Percentiles rank a stretch among this genome's conserved stretches.
Conservation (phyloP, 2,797 vertebrate genomes). For the Nyctibius grandis region DNA sequence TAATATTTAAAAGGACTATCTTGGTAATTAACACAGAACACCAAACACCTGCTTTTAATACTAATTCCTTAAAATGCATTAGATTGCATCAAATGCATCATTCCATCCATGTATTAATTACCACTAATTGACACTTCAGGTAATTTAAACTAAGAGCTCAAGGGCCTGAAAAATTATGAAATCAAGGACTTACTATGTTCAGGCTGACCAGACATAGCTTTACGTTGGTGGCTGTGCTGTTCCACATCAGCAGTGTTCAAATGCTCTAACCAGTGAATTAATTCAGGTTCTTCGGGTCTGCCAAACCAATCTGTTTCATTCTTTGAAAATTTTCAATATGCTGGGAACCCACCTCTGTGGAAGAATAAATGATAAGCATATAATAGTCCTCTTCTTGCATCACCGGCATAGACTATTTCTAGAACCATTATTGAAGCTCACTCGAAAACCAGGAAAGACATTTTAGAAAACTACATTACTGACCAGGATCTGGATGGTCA, state of each 20-base stretch:
- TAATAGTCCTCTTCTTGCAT: background rate
- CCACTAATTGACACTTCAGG: background rate
- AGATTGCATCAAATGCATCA: background rate
- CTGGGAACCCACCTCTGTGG: background rate
- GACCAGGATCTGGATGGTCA: background rate
- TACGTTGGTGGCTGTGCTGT: background rate
- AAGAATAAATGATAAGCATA: background rate
- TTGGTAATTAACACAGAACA: background rate
- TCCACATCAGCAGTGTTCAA: background rate
- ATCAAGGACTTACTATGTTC: background rate
- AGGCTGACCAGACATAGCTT: background rate
- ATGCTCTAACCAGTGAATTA: background rate
- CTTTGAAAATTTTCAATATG: background rate
- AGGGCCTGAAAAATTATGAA: background rate
- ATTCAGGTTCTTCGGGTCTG: background rate
- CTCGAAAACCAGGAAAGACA: background rate
- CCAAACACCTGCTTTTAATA: background rate
- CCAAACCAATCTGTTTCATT: background rate
- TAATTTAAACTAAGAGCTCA: constrained; percentile 2
- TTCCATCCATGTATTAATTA: background rate
- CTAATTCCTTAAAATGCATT: background rate
- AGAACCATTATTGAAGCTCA: background rate
- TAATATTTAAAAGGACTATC: background rate
- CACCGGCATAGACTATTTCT: background rate
- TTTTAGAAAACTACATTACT: constrained; percentile 25